Percentiles rank a stretch among this genome's conserved stretches.
These are phyloP conservation scores for Microchrysa polita DNA, from an alignment of 2,888 invertebrate species.

Conservation along the genomic window DNA sequence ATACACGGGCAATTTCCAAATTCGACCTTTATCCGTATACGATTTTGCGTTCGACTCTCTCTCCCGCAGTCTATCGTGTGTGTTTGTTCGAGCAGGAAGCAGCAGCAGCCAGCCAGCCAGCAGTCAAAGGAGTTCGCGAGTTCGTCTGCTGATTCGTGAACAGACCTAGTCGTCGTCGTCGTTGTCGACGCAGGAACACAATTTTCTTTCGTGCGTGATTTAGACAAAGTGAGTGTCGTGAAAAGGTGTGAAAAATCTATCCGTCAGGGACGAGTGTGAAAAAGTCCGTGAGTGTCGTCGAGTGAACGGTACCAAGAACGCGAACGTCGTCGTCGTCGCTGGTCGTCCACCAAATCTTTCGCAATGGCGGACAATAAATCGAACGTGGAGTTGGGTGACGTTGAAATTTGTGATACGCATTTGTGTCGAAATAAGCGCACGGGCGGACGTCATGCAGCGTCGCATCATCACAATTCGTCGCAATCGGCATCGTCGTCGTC, in stretches of 20 bases:
- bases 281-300: neutral
- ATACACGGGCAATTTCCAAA: conserved; percentile 2
- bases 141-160: conserved; percentile 7
- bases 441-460: conserved; percentile 51
- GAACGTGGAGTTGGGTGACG: conserved; percentile 50
- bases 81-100: conserved; percentile 35
- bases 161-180: too few relatives aligned
- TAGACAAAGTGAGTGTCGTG: conserved; percentile 12
- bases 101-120: too few relatives aligned
- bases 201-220: conserved; percentile 17
- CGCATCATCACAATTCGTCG: conserved; percentile 51
- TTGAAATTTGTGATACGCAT: conserved; percentile 45
- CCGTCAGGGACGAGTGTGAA: neutral
- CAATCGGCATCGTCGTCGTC: conserved; percentile 52
- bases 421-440: conserved; percentile 51
- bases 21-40: conserved; percentile 6
- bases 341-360: conserved; percentile 19
- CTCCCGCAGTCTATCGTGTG: neutral
- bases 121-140: too few relatives aligned
- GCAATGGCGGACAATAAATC: conserved; percentile 54
- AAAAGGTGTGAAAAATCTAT: neutral
- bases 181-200: too few relatives aligned
- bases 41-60: neutral
- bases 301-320: conserved; percentile 23
- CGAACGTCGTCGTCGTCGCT: conserved; percentile 1